phyloP scores from a whole-genome alignment of 2,113 vertebrate genomes.

The Xenopus borealis region DNA sequence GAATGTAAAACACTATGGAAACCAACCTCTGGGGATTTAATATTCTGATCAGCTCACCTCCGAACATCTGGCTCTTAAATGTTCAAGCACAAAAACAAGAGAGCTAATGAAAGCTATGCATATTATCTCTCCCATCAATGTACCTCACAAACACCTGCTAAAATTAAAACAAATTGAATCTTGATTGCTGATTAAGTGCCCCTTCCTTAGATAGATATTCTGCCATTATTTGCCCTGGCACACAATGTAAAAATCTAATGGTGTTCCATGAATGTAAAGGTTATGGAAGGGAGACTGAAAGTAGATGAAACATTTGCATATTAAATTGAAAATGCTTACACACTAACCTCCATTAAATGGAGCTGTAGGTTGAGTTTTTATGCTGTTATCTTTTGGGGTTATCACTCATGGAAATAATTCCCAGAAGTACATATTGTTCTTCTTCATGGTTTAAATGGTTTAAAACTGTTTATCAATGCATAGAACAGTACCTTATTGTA shows the following conservation, averaged over 20 bases:
- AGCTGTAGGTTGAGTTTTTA: background rate
- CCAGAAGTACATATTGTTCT: too few relatives aligned
- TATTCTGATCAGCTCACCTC: constrained; percentile 91
- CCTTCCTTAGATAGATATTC: constrained; percentile 85
- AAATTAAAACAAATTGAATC: constrained; percentile 91
- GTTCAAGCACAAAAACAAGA: constrained; percentile 85
- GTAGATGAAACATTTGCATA: constrained; percentile 58
- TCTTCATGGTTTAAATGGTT: too few relatives aligned
- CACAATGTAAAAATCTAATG: constrained; percentile 73
- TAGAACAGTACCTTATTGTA: too few relatives aligned
- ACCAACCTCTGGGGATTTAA: constrained; percentile 88
- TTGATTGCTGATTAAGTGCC: constrained; percentile 91
- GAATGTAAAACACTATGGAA: constrained; percentile 87
- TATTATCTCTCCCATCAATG: constrained; percentile 86
- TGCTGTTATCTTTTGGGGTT: background rate
- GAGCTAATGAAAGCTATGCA: constrained; percentile 85
- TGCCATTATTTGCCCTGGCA: constrained; percentile 81
- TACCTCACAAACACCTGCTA: constrained; percentile 84
- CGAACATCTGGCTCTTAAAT: constrained; percentile 85
- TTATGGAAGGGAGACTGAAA: constrained; percentile 68
- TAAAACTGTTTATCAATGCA: too few relatives aligned
- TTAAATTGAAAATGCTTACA: constrained; percentile 68
- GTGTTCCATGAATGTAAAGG: constrained; percentile 70
- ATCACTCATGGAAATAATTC: background rate
- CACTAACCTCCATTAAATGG: constrained; percentile 52